A percentile compares a stretch with the other conserved stretches of the same genome.
Evolutionary conservation across 1,140 invertebrate genomes (phyloP).

Genomic region (Ostrea denselamellosa): DNA sequence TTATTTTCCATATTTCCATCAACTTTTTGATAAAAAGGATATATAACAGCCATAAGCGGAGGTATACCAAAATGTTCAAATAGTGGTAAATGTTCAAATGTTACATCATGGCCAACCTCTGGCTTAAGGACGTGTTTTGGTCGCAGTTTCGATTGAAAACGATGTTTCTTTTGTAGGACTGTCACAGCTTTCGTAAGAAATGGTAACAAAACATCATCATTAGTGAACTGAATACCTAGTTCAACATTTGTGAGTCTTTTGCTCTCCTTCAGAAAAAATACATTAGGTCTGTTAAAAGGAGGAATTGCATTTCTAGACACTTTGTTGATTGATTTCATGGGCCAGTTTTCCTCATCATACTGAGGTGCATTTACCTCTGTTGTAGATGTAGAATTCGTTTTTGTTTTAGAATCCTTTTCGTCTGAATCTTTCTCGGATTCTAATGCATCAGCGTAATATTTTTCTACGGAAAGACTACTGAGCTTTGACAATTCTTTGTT

Average conservation of each 20-base stretch:
- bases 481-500: no score
- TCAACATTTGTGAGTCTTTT: neutral
- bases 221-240: neutral
- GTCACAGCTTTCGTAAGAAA: neutral
- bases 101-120: neutral
- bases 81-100: neutral
- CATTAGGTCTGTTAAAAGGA: neutral
- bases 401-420: no score
- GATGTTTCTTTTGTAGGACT: neutral
- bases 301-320: neutral
- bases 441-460: no score
- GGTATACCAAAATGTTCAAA: neutral
- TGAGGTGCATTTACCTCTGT: no score
- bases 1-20: constrained; percentile 20
- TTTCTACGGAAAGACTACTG: no score
- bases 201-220: neutral
- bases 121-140: neutral
- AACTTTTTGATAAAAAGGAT: neutral
- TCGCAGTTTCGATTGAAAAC: neutral
- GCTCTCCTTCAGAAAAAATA: neutral
- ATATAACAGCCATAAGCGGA: neutral
- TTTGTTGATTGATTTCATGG: neutral
- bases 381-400: no score
- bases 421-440: no score
- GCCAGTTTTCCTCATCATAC: neutral